These are phyloP conservation scores for Agrochola lota DNA, from an alignment of 2,888 invertebrate species.

Conservation along the genomic window DNA sequence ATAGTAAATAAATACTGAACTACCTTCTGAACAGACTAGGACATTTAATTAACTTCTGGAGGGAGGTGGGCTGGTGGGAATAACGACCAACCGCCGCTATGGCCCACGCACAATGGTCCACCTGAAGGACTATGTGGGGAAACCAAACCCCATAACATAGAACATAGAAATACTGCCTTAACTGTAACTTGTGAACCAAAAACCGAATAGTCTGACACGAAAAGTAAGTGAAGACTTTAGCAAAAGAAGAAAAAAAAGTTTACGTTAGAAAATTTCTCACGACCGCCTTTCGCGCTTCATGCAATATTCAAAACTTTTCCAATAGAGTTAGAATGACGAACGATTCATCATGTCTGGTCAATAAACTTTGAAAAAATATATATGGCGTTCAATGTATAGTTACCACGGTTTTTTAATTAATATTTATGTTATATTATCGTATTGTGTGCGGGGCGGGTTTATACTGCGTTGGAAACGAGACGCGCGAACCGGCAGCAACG, in stretches of 20 bases:
- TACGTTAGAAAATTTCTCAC: conserved; percentile 64
- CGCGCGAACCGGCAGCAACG: conserved; percentile 79
- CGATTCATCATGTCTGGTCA: background rate
- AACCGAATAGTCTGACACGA: background rate
- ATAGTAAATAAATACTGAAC: background rate
- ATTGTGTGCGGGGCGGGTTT: conserved; percentile 34
- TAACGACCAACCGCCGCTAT: too few species aligned
- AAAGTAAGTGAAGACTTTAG: background rate
- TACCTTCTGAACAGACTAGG: too few species aligned
- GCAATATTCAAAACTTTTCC: conserved; percentile 80
- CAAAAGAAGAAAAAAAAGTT: conserved; percentile 59
- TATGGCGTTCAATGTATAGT: conserved; percentile 30
- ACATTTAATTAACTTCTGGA: too few species aligned
- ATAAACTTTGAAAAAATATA: conserved; percentile 3
- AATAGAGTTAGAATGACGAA: conserved; percentile 36
- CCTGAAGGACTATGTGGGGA: too few species aligned
- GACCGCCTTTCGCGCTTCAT: conserved; percentile 74
- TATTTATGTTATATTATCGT: conserved; percentile 49
- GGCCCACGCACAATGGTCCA: too few species aligned
- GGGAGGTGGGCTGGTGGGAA: too few species aligned
- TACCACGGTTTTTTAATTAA: conserved; percentile 56
- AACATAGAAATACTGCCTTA: background rate
- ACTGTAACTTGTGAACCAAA: background rate
- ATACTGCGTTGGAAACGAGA: conserved; percentile 66
- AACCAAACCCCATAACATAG: too few species aligned